These are phyloP conservation scores for Cassiopea andromeda DNA, from an alignment of 30 jellyfish, hydroid and myxozoan genomes.

Conservation along the genomic window DNA sequence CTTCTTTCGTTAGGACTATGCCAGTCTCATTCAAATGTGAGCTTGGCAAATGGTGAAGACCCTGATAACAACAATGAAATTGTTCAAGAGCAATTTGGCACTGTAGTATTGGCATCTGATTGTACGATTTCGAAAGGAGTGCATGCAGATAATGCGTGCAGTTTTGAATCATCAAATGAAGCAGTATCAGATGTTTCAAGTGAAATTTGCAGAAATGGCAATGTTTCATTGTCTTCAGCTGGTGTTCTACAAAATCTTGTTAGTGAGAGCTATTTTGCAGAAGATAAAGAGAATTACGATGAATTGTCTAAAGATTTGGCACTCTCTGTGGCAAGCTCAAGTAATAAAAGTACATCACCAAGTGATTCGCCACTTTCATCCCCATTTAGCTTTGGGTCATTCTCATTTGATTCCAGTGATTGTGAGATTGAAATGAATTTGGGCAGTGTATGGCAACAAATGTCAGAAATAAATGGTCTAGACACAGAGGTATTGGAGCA, in stretches of 20 bases:
- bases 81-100: neutral
- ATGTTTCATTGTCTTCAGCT: neutral
- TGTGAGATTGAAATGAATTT: neutral
- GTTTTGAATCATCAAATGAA: neutral
- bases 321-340: neutral
- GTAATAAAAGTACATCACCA: neutral
- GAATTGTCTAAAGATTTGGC: neutral
- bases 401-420: neutral
- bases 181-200: neutral
- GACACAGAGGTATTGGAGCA: neutral
- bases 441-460: neutral
- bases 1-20: slow-evolving; percentile 2
- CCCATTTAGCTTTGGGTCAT: neutral
- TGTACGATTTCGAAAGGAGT: neutral
- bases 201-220: neutral
- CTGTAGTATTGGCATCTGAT: neutral
- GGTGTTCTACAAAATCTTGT: neutral
- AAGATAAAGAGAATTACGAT: slow-evolving; percentile 30
- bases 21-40: slow-evolving; percentile 25
- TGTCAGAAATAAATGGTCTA: neutral
- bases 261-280: neutral
- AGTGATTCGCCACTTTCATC: neutral
- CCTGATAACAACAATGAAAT: neutral
- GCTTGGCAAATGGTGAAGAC: slow-evolving; percentile 34
- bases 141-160: neutral